Conservation (phyloP, 2,888 invertebrate genomes). For the Cryptocheilus praepositus region DNA sequence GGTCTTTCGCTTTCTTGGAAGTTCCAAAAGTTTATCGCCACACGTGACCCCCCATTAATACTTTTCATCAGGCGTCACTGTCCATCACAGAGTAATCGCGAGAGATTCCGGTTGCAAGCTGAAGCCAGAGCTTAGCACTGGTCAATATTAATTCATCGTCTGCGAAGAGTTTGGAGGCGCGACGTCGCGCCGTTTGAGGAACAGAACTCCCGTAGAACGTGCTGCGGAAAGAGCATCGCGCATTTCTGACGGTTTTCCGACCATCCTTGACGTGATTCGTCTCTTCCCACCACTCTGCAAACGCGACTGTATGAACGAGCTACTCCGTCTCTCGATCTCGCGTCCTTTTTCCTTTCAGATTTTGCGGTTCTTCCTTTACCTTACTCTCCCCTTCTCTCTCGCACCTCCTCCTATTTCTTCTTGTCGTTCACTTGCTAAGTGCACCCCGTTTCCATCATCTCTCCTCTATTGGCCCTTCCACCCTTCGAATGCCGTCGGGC, state of each 20-base stretch:
- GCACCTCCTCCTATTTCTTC: slow-evolving; percentile 3
- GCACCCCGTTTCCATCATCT: slow-evolving; percentile 55
- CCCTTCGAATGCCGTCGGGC: slow-evolving; percentile 24
- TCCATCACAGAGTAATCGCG: slow-evolving; percentile 68
- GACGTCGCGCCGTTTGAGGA: slow-evolving; percentile 17
- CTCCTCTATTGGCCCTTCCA: slow-evolving; percentile 39
- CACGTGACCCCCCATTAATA: slow-evolving; percentile 38
- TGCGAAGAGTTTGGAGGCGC: slow-evolving; percentile 20
- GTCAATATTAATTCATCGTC: slow-evolving; percentile 70
- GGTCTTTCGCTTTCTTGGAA: too few relatives aligned
- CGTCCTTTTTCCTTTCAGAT: slow-evolving; percentile 9
- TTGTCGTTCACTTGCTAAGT: slow-evolving; percentile 56
- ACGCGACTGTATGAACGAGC: slow-evolving; percentile 21
- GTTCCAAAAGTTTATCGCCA: slow-evolving; percentile 52
- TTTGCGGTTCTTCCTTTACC: slow-evolving; percentile 37
- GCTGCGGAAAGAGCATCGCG: slow-evolving; percentile 56
- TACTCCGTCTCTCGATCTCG: slow-evolving; percentile 16
- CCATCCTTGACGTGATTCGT: slow-evolving; percentile 17
- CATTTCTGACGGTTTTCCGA: slow-evolving; percentile 52
- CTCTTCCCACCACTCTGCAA: slow-evolving; percentile 12
- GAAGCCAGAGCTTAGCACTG: slow-evolving; percentile 40
- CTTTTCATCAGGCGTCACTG: slow-evolving; percentile 53
- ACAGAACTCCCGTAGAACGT: slow-evolving; percentile 33
- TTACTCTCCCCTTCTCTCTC: slow-evolving; percentile 25
- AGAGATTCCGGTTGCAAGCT: slow-evolving; percentile 32